These are phyloP conservation scores for Agrochola circellaris DNA, from an alignment of 2,888 invertebrate species.

Conservation along the genomic window DNA sequence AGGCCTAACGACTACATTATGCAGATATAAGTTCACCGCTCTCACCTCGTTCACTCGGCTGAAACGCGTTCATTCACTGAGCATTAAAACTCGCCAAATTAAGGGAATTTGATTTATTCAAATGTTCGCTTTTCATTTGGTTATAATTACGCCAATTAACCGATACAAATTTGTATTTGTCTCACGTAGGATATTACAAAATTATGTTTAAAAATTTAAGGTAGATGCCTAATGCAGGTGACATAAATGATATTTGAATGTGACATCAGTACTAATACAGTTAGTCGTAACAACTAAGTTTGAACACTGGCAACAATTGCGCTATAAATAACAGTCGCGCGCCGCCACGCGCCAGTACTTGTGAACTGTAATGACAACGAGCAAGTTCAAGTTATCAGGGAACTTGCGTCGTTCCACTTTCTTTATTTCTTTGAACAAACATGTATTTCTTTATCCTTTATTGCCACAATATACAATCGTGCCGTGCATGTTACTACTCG, in stretches of 20 bases:
- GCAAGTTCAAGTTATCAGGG: too few relatives aligned
- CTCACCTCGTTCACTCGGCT: constrained; percentile 13
- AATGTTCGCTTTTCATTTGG: constrained; percentile 28
- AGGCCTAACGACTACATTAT: background rate
- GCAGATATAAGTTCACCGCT: constrained; percentile 8
- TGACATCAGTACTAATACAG: background rate
- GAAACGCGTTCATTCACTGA: constrained; percentile 1
- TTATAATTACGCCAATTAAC: constrained; percentile 10
- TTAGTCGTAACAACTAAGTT: background rate
- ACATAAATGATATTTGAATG: background rate
- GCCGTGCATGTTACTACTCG: too few relatives aligned
- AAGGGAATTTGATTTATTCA: constrained; percentile 28
- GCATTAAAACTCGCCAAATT: constrained; percentile 16
- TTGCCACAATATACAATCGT: too few relatives aligned
- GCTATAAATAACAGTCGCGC: too few relatives aligned
- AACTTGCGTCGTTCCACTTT: too few relatives aligned
- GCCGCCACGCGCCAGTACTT: too few relatives aligned
- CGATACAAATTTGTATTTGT: background rate
- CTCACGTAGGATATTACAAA: too few relatives aligned
- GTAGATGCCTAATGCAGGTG: background rate
- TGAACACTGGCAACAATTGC: background rate
- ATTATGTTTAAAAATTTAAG: background rate
- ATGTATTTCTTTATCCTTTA: too few relatives aligned
- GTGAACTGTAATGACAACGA: too few relatives aligned
- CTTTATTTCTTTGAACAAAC: too few relatives aligned